Conservation (phyloP, 2,888 invertebrate species). For the Pachymerium ferrugineum region DNA sequence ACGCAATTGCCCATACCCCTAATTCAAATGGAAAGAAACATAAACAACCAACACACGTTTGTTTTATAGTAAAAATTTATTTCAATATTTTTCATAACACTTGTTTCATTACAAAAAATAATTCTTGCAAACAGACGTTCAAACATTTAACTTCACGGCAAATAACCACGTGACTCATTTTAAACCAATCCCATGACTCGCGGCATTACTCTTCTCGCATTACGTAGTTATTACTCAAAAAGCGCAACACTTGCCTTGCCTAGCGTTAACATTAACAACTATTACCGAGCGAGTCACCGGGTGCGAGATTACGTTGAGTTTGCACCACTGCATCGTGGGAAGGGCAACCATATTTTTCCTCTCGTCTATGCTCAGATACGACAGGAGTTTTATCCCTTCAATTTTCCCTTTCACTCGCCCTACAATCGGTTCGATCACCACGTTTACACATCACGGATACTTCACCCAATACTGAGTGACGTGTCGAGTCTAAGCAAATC, state of each 20-base stretch:
- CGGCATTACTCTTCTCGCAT: not conserved
- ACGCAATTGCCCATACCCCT: not conserved
- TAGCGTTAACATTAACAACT: not conserved
- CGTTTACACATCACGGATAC: slow-evolving; percentile 15
- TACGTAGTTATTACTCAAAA: not conserved
- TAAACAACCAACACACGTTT: too few species aligned
- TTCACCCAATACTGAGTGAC: not conserved
- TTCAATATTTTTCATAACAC: not conserved
- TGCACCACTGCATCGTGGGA: slow-evolving; percentile 19
- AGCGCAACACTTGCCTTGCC: not conserved
- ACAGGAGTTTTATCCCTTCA: not conserved
- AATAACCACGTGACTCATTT: not conserved
- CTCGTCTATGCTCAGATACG: slow-evolving; percentile 11
- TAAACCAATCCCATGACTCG: not conserved
- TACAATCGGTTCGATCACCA: not conserved
- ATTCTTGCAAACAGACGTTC: not conserved
- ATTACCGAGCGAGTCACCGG: not conserved
- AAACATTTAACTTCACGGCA: not conserved
- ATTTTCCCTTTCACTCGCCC: not conserved
- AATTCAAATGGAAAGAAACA: not conserved
- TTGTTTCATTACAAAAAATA: not conserved
- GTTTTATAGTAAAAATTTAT: not conserved
- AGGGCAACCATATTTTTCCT: slow-evolving; percentile 17
- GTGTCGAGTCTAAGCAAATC: not conserved
- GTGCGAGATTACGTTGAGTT: slow-evolving; percentile 12